Evolutionary conservation across 2,888 invertebrate species (phyloP).

Genomic region (Opisthograptis luteolata): DNA sequence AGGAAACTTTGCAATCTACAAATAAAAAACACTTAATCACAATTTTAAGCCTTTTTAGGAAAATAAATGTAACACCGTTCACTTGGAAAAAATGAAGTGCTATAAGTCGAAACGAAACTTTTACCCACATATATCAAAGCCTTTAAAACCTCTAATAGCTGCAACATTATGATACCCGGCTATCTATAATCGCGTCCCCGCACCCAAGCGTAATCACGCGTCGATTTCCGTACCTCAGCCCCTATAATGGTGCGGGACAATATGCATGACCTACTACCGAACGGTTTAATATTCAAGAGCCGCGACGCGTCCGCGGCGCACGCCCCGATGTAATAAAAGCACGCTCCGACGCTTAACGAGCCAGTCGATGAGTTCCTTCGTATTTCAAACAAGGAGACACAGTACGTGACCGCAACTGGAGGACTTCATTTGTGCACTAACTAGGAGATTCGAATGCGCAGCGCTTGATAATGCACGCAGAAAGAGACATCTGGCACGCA

Average conservation of each 20-base stretch:
- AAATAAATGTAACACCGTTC: too few relatives aligned
- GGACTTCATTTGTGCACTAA: conserved; percentile 68
- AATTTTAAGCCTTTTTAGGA: too few relatives aligned
- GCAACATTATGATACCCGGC: not conserved
- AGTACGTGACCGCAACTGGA: conserved; percentile 76
- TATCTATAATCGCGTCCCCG: conserved; percentile 14
- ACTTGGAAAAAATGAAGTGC: too few relatives aligned
- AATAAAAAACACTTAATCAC: too few relatives aligned
- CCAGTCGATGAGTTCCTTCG: conserved; percentile 80
- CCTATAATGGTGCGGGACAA: conserved; percentile 65
- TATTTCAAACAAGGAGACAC: conserved; percentile 80
- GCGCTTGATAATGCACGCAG: not conserved
- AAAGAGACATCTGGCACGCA: not conserved
- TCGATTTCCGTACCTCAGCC: conserved; percentile 44
- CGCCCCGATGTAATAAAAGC: conserved; percentile 80
- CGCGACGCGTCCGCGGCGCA: conserved; percentile 72
- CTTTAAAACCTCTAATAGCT: not conserved
- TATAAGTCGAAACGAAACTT: too few relatives aligned
- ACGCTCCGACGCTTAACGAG: conserved; percentile 82
- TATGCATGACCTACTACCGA: conserved; percentile 76
- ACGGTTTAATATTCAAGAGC: conserved; percentile 78
- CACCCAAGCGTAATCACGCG: conserved; percentile 54
- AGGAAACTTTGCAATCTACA: too few relatives aligned
- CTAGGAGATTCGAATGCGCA: conserved; percentile 69
- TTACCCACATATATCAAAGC: not conserved